Evolutionary conservation across 1,140 invertebrate genomes (phyloP).

Genomic region (Anadara kagoshimensis): DNA sequence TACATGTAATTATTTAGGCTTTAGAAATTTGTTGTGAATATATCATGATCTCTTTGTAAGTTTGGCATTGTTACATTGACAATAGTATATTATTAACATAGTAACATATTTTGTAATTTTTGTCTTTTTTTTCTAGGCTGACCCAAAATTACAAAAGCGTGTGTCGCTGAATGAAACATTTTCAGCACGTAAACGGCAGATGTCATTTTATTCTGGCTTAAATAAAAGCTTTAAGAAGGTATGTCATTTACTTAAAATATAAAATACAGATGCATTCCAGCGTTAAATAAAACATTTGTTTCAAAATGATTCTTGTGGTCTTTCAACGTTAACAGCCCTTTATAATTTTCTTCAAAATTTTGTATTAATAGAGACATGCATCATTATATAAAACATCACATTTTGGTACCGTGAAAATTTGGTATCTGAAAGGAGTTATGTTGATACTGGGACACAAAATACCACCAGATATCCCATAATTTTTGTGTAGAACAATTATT

Average conservation of each 20-base stretch:
- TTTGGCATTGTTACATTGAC: too few relatives aligned
- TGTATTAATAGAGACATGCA: not conserved
- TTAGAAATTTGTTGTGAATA: too few relatives aligned
- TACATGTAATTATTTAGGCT: too few relatives aligned
- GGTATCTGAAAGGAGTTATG: not conserved
- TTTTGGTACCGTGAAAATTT: not conserved
- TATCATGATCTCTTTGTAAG: too few relatives aligned
- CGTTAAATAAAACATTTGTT: not conserved
- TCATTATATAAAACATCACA: not conserved
- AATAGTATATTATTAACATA: too few relatives aligned
- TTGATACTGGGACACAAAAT: too few relatives aligned
- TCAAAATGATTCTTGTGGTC: not conserved
- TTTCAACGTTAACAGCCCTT: not conserved
- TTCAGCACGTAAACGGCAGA: conserved; percentile 35
- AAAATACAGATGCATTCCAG: not conserved
- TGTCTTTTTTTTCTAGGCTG: not conserved
- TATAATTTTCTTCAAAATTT: not conserved
- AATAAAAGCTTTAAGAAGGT: conserved; percentile 39
- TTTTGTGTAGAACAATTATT: too few relatives aligned
- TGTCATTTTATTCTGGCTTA: conserved; percentile 33
- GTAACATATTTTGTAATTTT: too few relatives aligned
- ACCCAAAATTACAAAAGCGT: conserved; percentile 18
- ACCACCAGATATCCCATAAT: too few relatives aligned
- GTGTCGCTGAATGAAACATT: conserved; percentile 34
- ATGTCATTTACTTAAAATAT: not conserved